Evolutionary conservation across 2,888 invertebrate genomes (phyloP).

Genomic region (Sarcophaga carnaria): DNA sequence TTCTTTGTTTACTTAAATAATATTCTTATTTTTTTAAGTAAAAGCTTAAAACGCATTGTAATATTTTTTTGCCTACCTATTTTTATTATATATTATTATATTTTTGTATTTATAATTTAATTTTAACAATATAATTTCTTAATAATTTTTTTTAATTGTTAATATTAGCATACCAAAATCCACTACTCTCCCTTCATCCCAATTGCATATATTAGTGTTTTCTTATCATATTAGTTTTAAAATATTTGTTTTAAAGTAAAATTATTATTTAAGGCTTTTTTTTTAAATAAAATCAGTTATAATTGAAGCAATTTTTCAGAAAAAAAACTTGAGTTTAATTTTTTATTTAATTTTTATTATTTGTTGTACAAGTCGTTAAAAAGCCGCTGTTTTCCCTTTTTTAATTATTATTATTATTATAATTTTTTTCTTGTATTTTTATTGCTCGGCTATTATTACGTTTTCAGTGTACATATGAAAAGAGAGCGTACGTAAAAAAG

Average conservation of each 20-base stretch:
- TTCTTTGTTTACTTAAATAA: constrained; percentile 43
- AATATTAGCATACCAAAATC: constrained; percentile 54
- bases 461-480: too few species aligned
- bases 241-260: constrained; percentile 61
- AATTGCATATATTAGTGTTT: constrained; percentile 58
- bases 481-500: too few species aligned
- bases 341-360: not conserved
- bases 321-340: constrained; percentile 21
- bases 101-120: constrained; percentile 63
- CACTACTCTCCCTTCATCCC: constrained; percentile 46
- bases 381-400: too few species aligned
- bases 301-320: constrained; percentile 63
- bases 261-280: constrained; percentile 52
- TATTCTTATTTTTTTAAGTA: constrained; percentile 51
- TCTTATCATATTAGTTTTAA: constrained; percentile 56
- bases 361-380: not conserved
- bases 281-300: constrained; percentile 52
- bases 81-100: constrained; percentile 43
- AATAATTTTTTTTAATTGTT: constrained; percentile 54
- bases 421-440: too few species aligned
- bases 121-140: constrained; percentile 46
- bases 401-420: too few species aligned
- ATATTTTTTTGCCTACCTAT: constrained; percentile 61
- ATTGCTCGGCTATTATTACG: too few species aligned
- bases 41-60: constrained; percentile 65